Evolutionary conservation across 2,797 vertebrate genomes (phyloP).

Genomic region (Muscicapa striata): DNA sequence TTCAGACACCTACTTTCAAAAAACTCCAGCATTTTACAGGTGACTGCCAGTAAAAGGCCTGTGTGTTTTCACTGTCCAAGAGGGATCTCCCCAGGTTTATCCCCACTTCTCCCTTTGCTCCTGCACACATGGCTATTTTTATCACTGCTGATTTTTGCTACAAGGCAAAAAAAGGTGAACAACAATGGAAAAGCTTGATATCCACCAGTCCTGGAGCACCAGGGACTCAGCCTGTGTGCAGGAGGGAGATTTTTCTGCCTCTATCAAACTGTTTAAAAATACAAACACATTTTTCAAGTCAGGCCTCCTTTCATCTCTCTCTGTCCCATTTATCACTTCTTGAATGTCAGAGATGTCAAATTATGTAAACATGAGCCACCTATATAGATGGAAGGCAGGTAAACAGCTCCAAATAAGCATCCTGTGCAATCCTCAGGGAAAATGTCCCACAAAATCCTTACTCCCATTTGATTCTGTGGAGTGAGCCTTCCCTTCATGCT

Average conservation of each 20-base stretch:
- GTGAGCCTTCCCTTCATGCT: not conserved
- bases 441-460: not conserved
- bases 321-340: constrained; percentile 16
- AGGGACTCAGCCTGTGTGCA: not conserved
- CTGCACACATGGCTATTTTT: not conserved
- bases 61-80: not conserved
- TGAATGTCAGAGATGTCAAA: constrained; percentile 18
- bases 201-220: not conserved
- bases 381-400: not conserved
- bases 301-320: not conserved
- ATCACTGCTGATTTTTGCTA: not conserved
- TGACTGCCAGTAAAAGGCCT: not conserved
- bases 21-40: not conserved
- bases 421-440: not conserved
- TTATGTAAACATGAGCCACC: not conserved
- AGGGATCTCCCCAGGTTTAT: not conserved
- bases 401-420: not conserved
- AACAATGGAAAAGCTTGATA: not conserved
- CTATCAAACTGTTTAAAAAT: not conserved
- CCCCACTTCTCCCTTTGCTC: not conserved
- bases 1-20: not conserved
- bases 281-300: not conserved
- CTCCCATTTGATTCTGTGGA: not conserved
- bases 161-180: not conserved
- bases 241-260: not conserved